phyloP scores from a whole-genome alignment of 2,797 vertebrate species.

The Pterois miles region DNA sequence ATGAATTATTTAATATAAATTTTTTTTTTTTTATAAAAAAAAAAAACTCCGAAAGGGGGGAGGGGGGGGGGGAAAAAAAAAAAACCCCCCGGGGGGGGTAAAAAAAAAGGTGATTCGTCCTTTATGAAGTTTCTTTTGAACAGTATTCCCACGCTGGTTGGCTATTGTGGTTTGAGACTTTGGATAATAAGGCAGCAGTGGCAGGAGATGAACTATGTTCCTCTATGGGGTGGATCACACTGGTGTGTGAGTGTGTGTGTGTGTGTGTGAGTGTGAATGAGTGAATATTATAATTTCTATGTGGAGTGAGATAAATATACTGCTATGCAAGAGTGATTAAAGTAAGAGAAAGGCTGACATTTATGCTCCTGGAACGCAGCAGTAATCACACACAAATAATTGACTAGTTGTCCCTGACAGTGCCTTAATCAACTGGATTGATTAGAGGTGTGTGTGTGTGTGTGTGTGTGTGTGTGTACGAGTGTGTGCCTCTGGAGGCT shows the following conservation, averaged over 20 bases:
- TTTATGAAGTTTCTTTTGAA: slow-evolving; percentile 1
- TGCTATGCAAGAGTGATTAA: slow-evolving; percentile 47
- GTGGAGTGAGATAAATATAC: neutral
- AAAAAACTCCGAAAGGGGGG: too few relatives aligned
- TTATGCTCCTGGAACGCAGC: neutral
- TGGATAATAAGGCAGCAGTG: neutral
- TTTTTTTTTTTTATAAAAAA: too few relatives aligned
- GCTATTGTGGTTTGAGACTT: slow-evolving; percentile 14
- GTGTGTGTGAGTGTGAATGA: neutral
- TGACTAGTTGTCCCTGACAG: slow-evolving; percentile 41
- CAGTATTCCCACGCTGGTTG: neutral
- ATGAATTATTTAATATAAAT: too few relatives aligned
- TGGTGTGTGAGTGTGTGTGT: neutral
- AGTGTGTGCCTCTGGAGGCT: neutral
- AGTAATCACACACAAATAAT: slow-evolving; percentile 32
- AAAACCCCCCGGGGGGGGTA: too few relatives aligned
- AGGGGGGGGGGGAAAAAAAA: too few relatives aligned
- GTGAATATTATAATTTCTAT: slow-evolving; percentile 12
- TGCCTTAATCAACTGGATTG: slow-evolving; percentile 53
- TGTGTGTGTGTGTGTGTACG: neutral
- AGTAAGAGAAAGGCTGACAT: slow-evolving; percentile 33
- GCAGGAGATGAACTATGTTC: neutral
- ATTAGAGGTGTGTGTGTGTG: slow-evolving; percentile 12
- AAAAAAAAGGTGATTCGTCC: too few relatives aligned
- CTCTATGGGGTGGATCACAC: slow-evolving; percentile 3